These are phyloP conservation scores for Macroglossus sobrinus DNA, from an alignment of 2,113 vertebrate genomes.

Conservation along the genomic window DNA sequence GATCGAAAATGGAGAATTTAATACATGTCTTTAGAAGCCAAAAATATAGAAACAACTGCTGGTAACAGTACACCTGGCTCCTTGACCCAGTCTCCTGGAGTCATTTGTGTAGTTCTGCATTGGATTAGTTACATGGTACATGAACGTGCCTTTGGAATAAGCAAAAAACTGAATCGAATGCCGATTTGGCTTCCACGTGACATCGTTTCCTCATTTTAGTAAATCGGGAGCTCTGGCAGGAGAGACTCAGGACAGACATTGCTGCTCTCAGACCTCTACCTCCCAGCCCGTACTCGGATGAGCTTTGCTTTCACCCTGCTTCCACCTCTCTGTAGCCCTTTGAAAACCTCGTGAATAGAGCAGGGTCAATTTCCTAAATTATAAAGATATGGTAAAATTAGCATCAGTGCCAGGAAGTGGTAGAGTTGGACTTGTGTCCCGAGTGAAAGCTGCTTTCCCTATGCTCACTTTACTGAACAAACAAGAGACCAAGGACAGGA, in stretches of 20 bases:
- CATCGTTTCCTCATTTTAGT: background rate
- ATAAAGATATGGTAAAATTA: background rate
- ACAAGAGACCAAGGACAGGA: too few relatives aligned
- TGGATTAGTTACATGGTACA: background rate
- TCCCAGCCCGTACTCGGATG: background rate
- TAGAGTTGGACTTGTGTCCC: background rate
- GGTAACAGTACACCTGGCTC: background rate
- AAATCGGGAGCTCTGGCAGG: background rate
- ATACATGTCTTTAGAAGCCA: background rate
- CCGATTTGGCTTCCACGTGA: accelerated
- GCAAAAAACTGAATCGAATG: background rate
- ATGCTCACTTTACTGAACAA: background rate
- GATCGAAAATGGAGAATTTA: constrained; percentile 5
- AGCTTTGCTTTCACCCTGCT: background rate
- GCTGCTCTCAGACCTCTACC: accelerated
- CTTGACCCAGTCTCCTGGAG: background rate
- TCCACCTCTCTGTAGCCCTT: background rate
- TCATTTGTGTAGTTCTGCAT: background rate
- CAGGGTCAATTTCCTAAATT: background rate
- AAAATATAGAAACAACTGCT: background rate
- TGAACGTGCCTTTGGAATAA: background rate
- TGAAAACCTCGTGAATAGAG: background rate
- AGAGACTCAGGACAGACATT: background rate
- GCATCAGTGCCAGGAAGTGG: background rate
- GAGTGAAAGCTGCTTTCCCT: background rate